Evolutionary conservation across 2,113 vertebrate genomes (phyloP), one percentile per base, ranked within the genome.

Genomic region (Sisor rabdophorus): DNA sequence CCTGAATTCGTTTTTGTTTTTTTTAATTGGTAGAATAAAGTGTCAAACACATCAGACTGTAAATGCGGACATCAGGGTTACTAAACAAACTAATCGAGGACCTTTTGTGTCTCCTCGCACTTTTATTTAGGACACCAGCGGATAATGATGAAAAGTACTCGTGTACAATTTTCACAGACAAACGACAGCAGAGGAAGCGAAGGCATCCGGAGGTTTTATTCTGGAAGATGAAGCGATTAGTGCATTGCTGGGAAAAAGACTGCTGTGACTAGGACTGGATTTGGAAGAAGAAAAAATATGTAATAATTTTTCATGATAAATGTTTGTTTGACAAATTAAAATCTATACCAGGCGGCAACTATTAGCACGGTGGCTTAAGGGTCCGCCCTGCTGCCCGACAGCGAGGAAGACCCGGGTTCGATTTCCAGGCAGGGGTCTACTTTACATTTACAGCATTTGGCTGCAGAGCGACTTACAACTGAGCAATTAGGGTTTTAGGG

Each of bases 101-200:
- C 19, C 40, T 59, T 59, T 59, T 30, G 28, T 53, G 40, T 10
- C 12, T 24, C 50, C 16, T 32, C 15, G 36, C 48, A 17, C 54
- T 16, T 59, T 40, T 9, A 64, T 64, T 60, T n/a, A 65, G 16
- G 2, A n/a, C 40, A 50, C 4, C 9, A 28, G 44, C 56, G 63
- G 67, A 67, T 53, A 53, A 40, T 19, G 52, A 55, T 54, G 61
- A 76, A 55, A 28, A 55, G 60, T 44, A 58, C 70, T 72, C 9
- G 10, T 44, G 52, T 55, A 56, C 70, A 72, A 44, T 22, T 40
- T 50, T 59, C 55, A 59, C 55, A 69, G 65, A 52, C 65, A 60
- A 53, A 5, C 22, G 55, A 13, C 32, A 69, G 75, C 22, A 47
- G 24, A 54, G 61, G 19, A 53, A 47, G 16, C 26, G 26, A 58